Conservation (phyloP, 2,888 invertebrate genomes). For the Nephrotoma flavescens region DNA sequence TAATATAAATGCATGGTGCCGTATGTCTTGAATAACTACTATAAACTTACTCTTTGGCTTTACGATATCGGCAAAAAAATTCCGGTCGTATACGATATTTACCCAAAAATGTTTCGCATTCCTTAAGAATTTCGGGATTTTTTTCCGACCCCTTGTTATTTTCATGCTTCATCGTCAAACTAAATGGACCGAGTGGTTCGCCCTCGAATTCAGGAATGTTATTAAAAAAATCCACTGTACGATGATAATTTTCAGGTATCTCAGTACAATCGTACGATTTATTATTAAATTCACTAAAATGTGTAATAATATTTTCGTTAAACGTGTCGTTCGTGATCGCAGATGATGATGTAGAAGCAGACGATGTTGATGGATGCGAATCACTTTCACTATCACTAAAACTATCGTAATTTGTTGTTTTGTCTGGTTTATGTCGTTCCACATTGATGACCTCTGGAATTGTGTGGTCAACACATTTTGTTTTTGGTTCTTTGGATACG, state of each 20-base stretch:
- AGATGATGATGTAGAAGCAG: conserved; percentile 12
- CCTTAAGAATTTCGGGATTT: conserved; percentile 27
- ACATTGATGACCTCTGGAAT: neutral
- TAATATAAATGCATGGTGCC: no score
- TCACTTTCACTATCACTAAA: neutral
- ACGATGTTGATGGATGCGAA: neutral
- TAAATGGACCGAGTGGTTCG: conserved; percentile 18
- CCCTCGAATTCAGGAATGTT: conserved; percentile 24
- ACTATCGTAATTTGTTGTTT: neutral
- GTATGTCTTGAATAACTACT: no score
- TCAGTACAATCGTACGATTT: neutral
- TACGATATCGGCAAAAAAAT: conserved; percentile 59
- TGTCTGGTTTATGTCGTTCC: neutral
- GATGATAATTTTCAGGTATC: conserved; percentile 18
- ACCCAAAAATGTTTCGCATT: conserved; percentile 46
- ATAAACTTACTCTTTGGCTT: conserved; percentile 35
- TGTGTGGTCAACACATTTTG: neutral
- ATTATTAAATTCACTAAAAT: neutral
- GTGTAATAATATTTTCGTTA: neutral
- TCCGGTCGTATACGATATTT: conserved; percentile 55
- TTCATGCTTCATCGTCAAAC: conserved; percentile 8
- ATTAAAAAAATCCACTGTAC: conserved; percentile 24
- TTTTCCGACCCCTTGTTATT: conserved; percentile 12
- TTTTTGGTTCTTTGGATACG: neutral
- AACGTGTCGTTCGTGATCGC: conserved; percentile 20